Conservation (phyloP, 2,888 invertebrate species). For the Chironomus riparius region DNA sequence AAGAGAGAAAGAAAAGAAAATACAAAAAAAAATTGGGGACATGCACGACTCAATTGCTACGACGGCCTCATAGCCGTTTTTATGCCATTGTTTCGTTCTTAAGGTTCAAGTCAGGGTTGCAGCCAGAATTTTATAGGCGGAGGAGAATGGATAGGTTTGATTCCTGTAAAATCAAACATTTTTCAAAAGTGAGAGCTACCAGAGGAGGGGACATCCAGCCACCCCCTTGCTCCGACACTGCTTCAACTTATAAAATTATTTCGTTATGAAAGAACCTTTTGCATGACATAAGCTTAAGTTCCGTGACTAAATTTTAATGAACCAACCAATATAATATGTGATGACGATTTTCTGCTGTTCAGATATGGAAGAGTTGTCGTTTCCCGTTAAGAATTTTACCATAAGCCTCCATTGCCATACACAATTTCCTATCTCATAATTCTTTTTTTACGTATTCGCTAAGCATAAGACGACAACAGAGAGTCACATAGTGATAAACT, state of each 20-base stretch:
- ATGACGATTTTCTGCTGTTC: neutral
- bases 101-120: neutral
- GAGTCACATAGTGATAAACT: neutral
- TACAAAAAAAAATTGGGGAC: neutral
- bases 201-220: too few species aligned
- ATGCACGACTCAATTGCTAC: neutral
- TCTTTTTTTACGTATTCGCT: neutral
- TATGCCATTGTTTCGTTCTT: neutral
- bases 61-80: neutral
- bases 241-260: too few species aligned
- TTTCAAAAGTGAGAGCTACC: too few species aligned
- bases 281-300: conserved; percentile 3
- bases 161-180: too few species aligned
- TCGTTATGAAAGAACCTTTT: neutral
- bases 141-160: too few species aligned
- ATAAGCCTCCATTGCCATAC: neutral
- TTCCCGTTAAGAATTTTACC: conserved; percentile 14
- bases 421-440: neutral
- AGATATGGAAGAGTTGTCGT: conserved; percentile 10
- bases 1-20: neutral
- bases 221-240: too few species aligned
- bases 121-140: too few species aligned
- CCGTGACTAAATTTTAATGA: conserved; percentile 21
- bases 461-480: neutral
- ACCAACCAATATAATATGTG: neutral